Conservation (phyloP, 2,888 invertebrate species). For the Mechanitis messenoides region DNA sequence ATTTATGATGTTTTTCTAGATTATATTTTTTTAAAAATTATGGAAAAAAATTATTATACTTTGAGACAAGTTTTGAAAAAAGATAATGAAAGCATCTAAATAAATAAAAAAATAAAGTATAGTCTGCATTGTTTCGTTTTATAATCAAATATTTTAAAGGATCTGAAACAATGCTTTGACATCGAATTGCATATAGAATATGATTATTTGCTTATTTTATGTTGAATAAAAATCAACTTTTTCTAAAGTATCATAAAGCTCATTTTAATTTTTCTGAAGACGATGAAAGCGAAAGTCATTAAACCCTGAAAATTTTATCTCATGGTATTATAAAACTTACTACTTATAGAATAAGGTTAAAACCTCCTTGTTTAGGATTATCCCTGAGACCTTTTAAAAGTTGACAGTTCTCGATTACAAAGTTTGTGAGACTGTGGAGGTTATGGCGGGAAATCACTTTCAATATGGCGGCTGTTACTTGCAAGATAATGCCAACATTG, state of each 20-base stretch:
- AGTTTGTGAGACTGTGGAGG: slow-evolving; percentile 20
- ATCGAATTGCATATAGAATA: background rate
- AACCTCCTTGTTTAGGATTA: slow-evolving; percentile 5
- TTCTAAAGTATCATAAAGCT: slow-evolving; percentile 4
- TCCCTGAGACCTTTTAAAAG: slow-evolving; percentile 9
- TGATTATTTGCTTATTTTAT: background rate
- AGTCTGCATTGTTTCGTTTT: background rate
- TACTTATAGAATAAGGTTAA: slow-evolving; percentile 1
- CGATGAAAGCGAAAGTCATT: slow-evolving; percentile 12
- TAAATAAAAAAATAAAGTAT: no score
- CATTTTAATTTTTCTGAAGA: slow-evolving; percentile 9
- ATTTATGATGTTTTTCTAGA: background rate
- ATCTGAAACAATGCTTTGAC: slow-evolving; percentile 1
- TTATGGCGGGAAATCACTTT: slow-evolving; percentile 18
- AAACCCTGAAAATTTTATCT: slow-evolving; percentile 7
- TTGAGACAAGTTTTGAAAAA: no score
- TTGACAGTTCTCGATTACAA: slow-evolving; percentile 15
- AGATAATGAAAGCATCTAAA: no score
- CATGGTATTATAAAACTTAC: background rate
- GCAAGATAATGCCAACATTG: slow-evolving; percentile 1
- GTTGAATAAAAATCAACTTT: slow-evolving; percentile 8
- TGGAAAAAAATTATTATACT: no score
- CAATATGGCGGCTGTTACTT: slow-evolving; percentile 9
- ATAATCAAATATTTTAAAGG: background rate
- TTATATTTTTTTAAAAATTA: background rate